Evolutionary conservation across 2,113 vertebrate genomes (phyloP), one percentile per base, ranked within the genome.

Genomic region (Melanotaenia duboulayi): DNA sequence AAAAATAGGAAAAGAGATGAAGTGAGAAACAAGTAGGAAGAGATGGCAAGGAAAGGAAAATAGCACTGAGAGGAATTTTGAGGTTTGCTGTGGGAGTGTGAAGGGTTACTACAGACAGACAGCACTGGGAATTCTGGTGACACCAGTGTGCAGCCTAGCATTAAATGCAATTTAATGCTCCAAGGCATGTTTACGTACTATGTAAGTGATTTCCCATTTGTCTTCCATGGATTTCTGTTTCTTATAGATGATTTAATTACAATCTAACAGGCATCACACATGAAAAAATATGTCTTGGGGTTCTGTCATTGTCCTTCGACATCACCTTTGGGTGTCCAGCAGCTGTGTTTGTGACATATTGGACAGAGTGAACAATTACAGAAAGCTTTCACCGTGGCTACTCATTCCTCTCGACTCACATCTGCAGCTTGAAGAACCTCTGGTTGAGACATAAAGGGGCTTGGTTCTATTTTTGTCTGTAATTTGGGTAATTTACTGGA

Each of bases 101-200:
- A 46, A 16, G 52, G 40, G 22, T 65, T 79, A 22, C 14, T 78
- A 57, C 63, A 86, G 78, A 76, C 79, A 59, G 76, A 62, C 70
- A 56, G 65, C 63, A 57, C 44, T 79, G 80, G 78, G 77, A 88
- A 80, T 82, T 75, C 76, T 85, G 77, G 78, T 85, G 61, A 76
- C 23, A 11, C 62, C 81, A 83, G 32, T 84, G 87, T 87, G 89
- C 81, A 87, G 67, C 52, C 84, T 76, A 69, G 66, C 85, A 82
- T 87, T 88, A 84, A 91, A 90, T 84, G 56, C 79, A 81, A 89
- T 91, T 83, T 84, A 86, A 87, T 82, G 83, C 89, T 82, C 71
- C 37, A 16, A 40, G 68, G 78, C 82, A 75, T 82, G 77, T 83
- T 83, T 81, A 80, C 58, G 14, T 71, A 44, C 74, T 77, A 78